Conservation (phyloP, 2,888 invertebrate species). For the Carcina quercana region DNA sequence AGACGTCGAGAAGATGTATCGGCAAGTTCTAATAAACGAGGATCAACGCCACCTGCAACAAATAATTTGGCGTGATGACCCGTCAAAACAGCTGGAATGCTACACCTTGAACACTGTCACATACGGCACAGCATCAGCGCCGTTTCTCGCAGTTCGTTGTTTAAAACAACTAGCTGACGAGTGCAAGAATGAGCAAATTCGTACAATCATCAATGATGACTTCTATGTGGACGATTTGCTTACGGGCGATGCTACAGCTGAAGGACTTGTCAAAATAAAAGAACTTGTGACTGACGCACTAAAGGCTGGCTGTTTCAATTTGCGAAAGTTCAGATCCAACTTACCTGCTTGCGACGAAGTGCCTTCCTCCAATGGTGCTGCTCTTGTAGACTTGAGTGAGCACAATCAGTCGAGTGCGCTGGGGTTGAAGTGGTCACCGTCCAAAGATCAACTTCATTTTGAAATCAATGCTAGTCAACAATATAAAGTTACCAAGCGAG, state of each 20-base stretch:
- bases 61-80: constrained; percentile 13
- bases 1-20: constrained; percentile 18
- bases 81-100: constrained; percentile 5
- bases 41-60: constrained; percentile 4
- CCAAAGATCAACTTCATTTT: too few relatives aligned
- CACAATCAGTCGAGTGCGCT: too few relatives aligned
- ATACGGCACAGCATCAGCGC: constrained; percentile 21
- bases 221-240: constrained; percentile 24
- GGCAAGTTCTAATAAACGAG: not conserved
- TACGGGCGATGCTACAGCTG: constrained; percentile 14
- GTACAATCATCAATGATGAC: constrained; percentile 18
- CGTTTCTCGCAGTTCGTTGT: constrained; percentile 20
- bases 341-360: too few relatives aligned
- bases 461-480: too few relatives aligned
- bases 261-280: too few relatives aligned
- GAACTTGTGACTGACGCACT: too few relatives aligned
- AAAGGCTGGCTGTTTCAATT: too few relatives aligned
- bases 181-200: constrained; percentile 12
- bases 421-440: too few relatives aligned
- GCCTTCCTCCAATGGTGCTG: too few relatives aligned
- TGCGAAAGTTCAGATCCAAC: too few relatives aligned
- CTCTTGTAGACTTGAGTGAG: too few relatives aligned
- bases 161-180: constrained; percentile 20
- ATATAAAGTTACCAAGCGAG: constrained; percentile 3
- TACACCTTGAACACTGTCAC: constrained; percentile 16